phyloP scores from a whole-genome alignment of 1,140 invertebrate genomes.

The Monochamus saltuarius region DNA sequence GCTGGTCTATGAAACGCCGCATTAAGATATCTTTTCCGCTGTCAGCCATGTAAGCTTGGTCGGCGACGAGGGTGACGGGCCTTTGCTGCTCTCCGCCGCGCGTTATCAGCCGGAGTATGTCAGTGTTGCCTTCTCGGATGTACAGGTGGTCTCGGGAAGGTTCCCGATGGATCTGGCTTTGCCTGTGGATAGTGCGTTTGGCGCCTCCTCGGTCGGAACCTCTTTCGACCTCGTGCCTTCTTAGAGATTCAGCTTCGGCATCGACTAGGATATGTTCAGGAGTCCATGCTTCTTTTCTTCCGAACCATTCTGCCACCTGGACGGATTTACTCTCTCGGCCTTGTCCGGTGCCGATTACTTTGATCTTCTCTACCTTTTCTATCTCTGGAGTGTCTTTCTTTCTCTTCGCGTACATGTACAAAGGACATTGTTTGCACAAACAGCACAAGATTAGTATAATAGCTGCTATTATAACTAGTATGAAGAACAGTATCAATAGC shows the following conservation, averaged over 20 bases:
- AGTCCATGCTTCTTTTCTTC: slow-evolving; percentile 56
- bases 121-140: slow-evolving; percentile 78
- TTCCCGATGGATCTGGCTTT: slow-evolving; percentile 32
- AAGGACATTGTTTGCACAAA: slow-evolving; percentile 76
- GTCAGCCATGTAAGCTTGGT: slow-evolving; percentile 63
- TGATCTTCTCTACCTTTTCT: slow-evolving; percentile 30
- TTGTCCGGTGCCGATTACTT: slow-evolving; percentile 48
- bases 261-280: slow-evolving; percentile 50
- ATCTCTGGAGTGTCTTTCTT: slow-evolving; percentile 34
- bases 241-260: slow-evolving; percentile 67
- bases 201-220: slow-evolving; percentile 62
- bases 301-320: slow-evolving; percentile 69
- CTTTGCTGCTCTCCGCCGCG: slow-evolving; percentile 60
- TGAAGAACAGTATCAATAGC: slow-evolving; percentile 71
- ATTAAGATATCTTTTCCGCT: slow-evolving; percentile 79
- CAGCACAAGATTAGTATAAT: slow-evolving; percentile 74
- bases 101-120: slow-evolving; percentile 77
- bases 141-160: slow-evolving; percentile 67
- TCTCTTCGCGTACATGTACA: slow-evolving; percentile 63
- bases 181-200: slow-evolving; percentile 25
- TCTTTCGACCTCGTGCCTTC: slow-evolving; percentile 71
- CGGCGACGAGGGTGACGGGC: slow-evolving; percentile 40
- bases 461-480: slow-evolving; percentile 70
- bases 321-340: slow-evolving; percentile 68
- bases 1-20: slow-evolving; percentile 78